Base-by-base conservation (phyloP, 2,113 vertebrate species). In the Excalfactoria chinensis region DNA sequence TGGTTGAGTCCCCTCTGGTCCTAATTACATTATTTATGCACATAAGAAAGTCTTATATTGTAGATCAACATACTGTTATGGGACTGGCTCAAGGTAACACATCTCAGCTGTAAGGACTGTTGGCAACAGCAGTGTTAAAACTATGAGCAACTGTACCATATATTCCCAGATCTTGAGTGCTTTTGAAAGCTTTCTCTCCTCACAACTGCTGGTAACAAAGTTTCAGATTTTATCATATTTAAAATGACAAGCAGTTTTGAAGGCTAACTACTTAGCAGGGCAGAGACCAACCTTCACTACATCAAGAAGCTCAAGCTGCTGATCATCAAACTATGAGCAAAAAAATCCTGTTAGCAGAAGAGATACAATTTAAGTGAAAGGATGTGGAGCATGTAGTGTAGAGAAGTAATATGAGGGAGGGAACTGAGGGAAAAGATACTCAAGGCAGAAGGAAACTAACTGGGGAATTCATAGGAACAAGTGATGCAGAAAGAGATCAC, bases 31-130 rank as follows among this genome's bases (percentile, higher is more conserved):
- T 94, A 79, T 62, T 75, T 87, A 85, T 60, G 74, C 64, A 89
- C 60, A 67, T 92, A 87, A 84, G 35, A 63, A 94, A 90, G 35
- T 74, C 51, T 95, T 75, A 63, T 73, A 70, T 93, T 90, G 93
- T 93, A 79, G 60, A 87, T 78, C 82, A 88, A 80, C 60, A 66
- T 32, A 34, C 23, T 75, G 69, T 84, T 94, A 80, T 68, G 53
- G 69, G 82, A 46, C 30, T 80, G 35, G 64, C 83, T 86, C 76
- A 22, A 3, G 51, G n/a, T 60, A 93, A 85, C 86, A 67, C 58
- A 63, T 85, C 91, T 92, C 68, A 82, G 63, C 86, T 92, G n/a
- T 66, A 86, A 92, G 71, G 46, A 76, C 49, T 92, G 69, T 81
- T 94, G 84, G 90, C 81, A 70, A 77, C 35, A 73, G 56, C 75